Evolutionary conservation across 2,888 invertebrate species (phyloP).

Genomic region (Drosophila koepferae): DNA sequence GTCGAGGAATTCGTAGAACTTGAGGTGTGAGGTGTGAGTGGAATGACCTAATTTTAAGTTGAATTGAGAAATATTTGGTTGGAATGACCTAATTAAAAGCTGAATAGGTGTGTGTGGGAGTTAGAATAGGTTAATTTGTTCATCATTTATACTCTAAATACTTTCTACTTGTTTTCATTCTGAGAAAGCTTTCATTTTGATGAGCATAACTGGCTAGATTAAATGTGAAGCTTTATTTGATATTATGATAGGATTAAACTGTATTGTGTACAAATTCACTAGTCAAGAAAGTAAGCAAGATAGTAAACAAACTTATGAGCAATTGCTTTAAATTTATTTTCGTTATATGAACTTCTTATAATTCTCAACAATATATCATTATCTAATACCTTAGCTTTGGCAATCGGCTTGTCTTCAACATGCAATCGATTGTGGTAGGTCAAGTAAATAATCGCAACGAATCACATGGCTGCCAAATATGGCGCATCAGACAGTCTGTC

Average conservation of each 20-base stretch:
- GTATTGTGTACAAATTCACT: too few relatives aligned
- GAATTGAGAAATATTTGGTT: not conserved
- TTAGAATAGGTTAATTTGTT: not conserved
- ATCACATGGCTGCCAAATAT: conserved; percentile 29
- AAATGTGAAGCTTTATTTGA: not conserved
- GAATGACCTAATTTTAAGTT: not conserved
- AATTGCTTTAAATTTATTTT: too few relatives aligned
- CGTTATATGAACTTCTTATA: too few relatives aligned
- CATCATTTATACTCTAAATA: not conserved
- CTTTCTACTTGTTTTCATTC: not conserved
- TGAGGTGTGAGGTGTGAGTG: not conserved
- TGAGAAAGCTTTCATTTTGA: not conserved
- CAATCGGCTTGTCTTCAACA: conserved; percentile 34
- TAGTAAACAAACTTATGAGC: too few relatives aligned
- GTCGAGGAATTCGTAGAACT: not conserved
- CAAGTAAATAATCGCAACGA: conserved; percentile 38
- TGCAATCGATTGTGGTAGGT: conserved; percentile 58
- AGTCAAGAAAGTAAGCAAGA: too few relatives aligned
- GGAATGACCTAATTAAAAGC: not conserved
- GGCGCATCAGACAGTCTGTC: conserved; percentile 13
- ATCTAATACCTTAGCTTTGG: not conserved
- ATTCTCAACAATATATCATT: not conserved
- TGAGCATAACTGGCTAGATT: not conserved
- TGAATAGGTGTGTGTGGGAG: not conserved
- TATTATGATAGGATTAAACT: too few relatives aligned